Conservation (phyloP, 2,888 invertebrate species). For the Glaucopsyche alexis region DNA sequence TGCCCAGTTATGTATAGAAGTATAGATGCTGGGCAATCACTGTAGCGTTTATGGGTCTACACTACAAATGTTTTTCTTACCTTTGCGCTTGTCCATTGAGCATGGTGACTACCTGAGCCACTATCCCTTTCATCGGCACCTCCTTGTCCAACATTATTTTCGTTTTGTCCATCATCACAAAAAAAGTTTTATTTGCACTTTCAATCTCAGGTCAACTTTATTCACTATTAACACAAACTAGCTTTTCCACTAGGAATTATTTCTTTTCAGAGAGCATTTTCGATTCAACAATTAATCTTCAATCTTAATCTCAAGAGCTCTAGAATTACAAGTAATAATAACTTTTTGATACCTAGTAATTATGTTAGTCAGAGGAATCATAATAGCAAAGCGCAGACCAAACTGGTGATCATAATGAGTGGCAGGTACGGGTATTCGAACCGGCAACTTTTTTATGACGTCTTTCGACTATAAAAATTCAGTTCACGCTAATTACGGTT, state of each 20-base stretch:
- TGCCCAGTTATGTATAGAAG: too few relatives aligned
- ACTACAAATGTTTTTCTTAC: slow-evolving; percentile 36
- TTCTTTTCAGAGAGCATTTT: neutral
- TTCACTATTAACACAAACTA: neutral
- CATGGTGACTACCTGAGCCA: slow-evolving; percentile 77
- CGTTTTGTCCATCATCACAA: slow-evolving; percentile 70
- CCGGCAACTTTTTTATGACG: neutral
- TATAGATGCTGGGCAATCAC: too few relatives aligned
- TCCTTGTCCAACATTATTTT: slow-evolving; percentile 65
- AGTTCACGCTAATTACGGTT: neutral
- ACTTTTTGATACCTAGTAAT: neutral
- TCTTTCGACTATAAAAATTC: slow-evolving; percentile 14
- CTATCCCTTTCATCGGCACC: slow-evolving; percentile 72
- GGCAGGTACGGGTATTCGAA: neutral
- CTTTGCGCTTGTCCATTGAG: slow-evolving; percentile 75
- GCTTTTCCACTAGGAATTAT: neutral
- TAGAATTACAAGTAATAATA: neutral
- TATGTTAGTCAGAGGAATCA: neutral
- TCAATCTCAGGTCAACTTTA: slow-evolving; percentile 30
- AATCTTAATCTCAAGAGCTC: neutral
- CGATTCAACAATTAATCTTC: neutral
- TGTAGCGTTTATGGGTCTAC: too few relatives aligned
- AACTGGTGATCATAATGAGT: neutral
- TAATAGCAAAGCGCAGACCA: slow-evolving; percentile 5
- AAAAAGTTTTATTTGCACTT: slow-evolving; percentile 9